Conservation (phyloP, 92 coral and sea anemone genomes). For the Actinernus sp. region DNA sequence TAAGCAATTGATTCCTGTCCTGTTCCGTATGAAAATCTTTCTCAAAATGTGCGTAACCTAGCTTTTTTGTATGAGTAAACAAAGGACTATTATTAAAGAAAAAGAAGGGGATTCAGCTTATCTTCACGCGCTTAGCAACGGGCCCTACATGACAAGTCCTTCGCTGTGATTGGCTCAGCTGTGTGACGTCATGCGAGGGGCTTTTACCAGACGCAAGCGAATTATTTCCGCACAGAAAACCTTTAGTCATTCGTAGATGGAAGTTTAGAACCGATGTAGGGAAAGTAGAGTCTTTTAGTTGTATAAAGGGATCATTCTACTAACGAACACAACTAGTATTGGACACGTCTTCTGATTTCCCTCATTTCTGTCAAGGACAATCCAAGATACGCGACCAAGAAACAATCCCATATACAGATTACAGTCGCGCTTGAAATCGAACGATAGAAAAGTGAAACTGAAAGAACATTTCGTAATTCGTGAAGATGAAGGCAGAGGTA, state of each 20-base stretch:
- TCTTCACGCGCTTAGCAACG: constrained; percentile 41
- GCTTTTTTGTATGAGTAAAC: too few species aligned
- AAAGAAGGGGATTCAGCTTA: too few species aligned
- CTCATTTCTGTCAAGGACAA: too few species aligned
- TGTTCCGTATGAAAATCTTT: too few species aligned
- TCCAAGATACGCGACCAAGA: too few species aligned
- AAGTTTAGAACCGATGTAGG: background rate
- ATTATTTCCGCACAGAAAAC: constrained; percentile 59
- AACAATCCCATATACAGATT: too few species aligned
- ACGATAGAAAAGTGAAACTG: constrained; percentile 32
- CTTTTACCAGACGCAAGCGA: constrained; percentile 73
- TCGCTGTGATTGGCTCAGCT: constrained; percentile 60
- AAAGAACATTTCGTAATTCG: constrained; percentile 28
- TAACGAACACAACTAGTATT: too few species aligned
- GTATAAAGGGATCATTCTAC: background rate
- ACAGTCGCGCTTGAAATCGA: too few species aligned
- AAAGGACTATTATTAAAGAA: too few species aligned
- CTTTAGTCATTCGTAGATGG: background rate
- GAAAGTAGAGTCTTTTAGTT: background rate
- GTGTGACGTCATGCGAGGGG: constrained; percentile 70
- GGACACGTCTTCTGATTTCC: too few species aligned
- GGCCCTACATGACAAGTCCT: constrained; percentile 6
- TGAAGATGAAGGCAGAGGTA: constrained; percentile 87
- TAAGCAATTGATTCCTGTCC: too few species aligned
- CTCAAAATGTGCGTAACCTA: too few species aligned